phyloP scores from a whole-genome alignment of 2,888 invertebrate genomes.

The Caradrina kadenii region DNA sequence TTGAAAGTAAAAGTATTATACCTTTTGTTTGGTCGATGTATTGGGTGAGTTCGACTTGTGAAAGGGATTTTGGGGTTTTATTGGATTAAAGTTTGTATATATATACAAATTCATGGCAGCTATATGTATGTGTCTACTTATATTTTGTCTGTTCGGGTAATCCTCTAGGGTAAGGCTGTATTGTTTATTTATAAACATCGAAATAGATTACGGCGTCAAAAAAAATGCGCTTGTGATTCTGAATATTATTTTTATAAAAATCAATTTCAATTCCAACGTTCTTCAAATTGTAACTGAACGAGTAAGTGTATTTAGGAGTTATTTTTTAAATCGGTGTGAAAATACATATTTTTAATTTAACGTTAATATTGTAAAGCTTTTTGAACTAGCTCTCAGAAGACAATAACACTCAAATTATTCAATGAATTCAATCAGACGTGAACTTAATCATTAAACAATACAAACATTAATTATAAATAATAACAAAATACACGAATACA shows the following conservation, averaged over 20 bases:
- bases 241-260: too few species aligned
- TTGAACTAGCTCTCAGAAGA: not conserved
- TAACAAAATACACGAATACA: slow-evolving; percentile 18
- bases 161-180: not conserved
- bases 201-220: too few species aligned
- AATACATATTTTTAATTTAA: too few species aligned
- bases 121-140: not conserved
- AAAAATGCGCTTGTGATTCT: too few species aligned
- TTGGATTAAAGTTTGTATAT: slow-evolving; percentile 20
- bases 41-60: slow-evolving; percentile 36
- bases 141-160: not conserved
- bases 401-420: not conserved
- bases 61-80: slow-evolving; percentile 14
- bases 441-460: not conserved
- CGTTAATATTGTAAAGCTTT: not conserved
- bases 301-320: too few species aligned
- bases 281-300: too few species aligned
- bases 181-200: too few species aligned
- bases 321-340: too few species aligned
- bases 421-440: not conserved
- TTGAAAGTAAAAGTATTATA: slow-evolving; percentile 60
- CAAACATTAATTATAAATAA: slow-evolving; percentile 8
- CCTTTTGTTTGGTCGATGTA: slow-evolving; percentile 53
- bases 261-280: too few species aligned
- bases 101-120: not conserved